phyloP scores from a whole-genome alignment of 2,888 invertebrate genomes.

The Oscheius myriophilus region DNA sequence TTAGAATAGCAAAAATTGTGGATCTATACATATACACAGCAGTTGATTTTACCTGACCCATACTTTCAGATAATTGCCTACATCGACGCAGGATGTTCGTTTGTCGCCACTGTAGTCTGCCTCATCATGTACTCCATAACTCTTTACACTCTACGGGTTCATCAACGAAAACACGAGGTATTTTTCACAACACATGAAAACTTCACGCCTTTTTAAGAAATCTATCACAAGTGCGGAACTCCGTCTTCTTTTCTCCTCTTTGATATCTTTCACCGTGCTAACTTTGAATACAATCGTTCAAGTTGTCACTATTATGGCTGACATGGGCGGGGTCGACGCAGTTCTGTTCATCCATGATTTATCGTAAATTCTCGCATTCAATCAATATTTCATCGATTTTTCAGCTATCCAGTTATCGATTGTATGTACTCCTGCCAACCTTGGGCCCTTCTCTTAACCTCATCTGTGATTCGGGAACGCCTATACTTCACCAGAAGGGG shows the following conservation, averaged over 20 bases:
- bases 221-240: slow-evolving; percentile 20
- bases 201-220: neutral
- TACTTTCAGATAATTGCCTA: slow-evolving; percentile 28
- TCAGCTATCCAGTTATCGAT: slow-evolving; percentile 45
- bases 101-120: slow-evolving; percentile 5
- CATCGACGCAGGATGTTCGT: slow-evolving; percentile 21
- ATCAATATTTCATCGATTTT: neutral
- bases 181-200: too few relatives aligned
- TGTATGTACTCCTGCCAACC: slow-evolving; percentile 44
- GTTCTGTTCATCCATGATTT: slow-evolving; percentile 39
- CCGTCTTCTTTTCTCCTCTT: slow-evolving; percentile 35
- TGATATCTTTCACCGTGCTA: slow-evolving; percentile 38
- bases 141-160: neutral
- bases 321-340: slow-evolving; percentile 28
- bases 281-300: slow-evolving; percentile 39
- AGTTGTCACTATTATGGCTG: slow-evolving; percentile 36
- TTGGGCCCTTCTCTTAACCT: slow-evolving; percentile 45
- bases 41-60: too few relatives aligned
- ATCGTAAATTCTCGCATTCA: slow-evolving; percentile 34
- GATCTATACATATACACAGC: too few relatives aligned
- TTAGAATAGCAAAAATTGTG: too few relatives aligned
- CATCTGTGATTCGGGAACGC: slow-evolving; percentile 35
- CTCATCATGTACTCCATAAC: slow-evolving; percentile 19
- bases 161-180: slow-evolving; percentile 8
- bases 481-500: too few relatives aligned